A percentile compares a stretch with the other conserved stretches of the same genome.
These are phyloP conservation scores for Parauchenoglanis ngamensis DNA, from an alignment of 2,797 vertebrate species.

Conservation along the genomic window DNA sequence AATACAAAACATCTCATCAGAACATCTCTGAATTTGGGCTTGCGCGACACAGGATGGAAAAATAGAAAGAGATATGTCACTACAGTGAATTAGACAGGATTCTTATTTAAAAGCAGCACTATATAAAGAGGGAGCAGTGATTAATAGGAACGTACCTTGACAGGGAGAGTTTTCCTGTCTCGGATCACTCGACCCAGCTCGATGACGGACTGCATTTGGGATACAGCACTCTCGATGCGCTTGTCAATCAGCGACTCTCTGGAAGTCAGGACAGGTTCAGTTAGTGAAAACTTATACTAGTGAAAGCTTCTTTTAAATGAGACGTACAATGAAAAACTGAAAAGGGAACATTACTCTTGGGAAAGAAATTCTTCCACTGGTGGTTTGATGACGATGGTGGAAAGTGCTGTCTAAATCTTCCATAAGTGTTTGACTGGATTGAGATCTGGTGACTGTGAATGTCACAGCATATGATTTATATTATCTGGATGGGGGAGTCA, in stretches of 20 bases:
- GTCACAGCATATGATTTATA: neutral
- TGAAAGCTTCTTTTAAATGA: neutral
- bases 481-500: neutral
- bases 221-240: constrained; percentile 90
- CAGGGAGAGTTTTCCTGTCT: constrained; percentile 93
- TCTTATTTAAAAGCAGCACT: constrained; percentile 1
- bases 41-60: neutral
- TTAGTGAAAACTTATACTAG: neutral
- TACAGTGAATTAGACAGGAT: neutral
- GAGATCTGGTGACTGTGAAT: neutral
- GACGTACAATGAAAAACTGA: neutral
- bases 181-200: constrained; percentile 96
- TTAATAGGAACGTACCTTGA: constrained; percentile 80
- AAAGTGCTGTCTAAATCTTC: neutral
- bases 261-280: constrained; percentile 40
- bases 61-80: neutral
- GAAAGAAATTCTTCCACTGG: neutral
- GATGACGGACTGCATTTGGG: constrained; percentile 96
- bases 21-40: constrained; percentile 14
- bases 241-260: constrained; percentile 92
- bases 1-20: constrained; percentile 47
- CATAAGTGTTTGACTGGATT: neutral
- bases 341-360: neutral
- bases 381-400: neutral
- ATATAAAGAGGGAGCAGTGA: constrained; percentile 12